These are phyloP conservation scores for Drymonia ruficornis DNA, from an alignment of 2,888 invertebrate genomes.

Conservation along the genomic window DNA sequence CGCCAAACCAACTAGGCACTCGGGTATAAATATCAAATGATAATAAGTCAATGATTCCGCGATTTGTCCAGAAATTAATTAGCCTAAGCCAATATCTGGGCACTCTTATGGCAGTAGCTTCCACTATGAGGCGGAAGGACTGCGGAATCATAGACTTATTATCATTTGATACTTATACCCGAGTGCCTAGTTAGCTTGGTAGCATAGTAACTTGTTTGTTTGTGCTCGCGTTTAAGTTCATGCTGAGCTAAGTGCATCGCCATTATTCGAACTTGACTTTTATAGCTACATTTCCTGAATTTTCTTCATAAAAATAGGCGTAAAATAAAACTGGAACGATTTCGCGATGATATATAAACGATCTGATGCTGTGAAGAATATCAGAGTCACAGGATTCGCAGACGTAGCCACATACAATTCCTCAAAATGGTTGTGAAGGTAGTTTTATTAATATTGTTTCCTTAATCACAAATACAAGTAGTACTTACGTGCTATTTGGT, in stretches of 20 bases:
- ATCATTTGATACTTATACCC: too few species aligned
- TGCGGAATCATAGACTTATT: too few species aligned
- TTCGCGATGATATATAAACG: slow-evolving; percentile 61
- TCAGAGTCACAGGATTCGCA: slow-evolving; percentile 59
- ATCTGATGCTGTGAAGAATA: slow-evolving; percentile 34
- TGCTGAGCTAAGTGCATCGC: slow-evolving; percentile 60
- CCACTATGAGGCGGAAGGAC: too few species aligned
- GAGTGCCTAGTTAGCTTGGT: too few species aligned
- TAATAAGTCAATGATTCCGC: too few species aligned
- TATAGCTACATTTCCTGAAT: slow-evolving; percentile 76
- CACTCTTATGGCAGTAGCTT: too few species aligned
- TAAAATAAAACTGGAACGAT: slow-evolving; percentile 62
- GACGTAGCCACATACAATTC: slow-evolving; percentile 62
- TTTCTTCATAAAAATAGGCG: slow-evolving; percentile 58
- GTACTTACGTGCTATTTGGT: too few species aligned
- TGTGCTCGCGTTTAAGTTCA: slow-evolving; percentile 20
- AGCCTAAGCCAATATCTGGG: too few species aligned
- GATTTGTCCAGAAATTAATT: too few species aligned
- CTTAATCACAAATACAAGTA: too few species aligned
- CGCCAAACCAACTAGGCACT: too few species aligned
- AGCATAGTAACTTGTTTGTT: slow-evolving; percentile 35
- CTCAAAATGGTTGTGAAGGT: slow-evolving; percentile 77
- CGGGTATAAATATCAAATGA: slow-evolving; percentile 1
- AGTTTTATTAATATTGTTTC: slow-evolving; percentile 25
- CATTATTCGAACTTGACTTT: slow-evolving; percentile 74